These are phyloP conservation scores for Lypha dubia DNA, from an alignment of 2,888 invertebrate species.

Conservation along the genomic window DNA sequence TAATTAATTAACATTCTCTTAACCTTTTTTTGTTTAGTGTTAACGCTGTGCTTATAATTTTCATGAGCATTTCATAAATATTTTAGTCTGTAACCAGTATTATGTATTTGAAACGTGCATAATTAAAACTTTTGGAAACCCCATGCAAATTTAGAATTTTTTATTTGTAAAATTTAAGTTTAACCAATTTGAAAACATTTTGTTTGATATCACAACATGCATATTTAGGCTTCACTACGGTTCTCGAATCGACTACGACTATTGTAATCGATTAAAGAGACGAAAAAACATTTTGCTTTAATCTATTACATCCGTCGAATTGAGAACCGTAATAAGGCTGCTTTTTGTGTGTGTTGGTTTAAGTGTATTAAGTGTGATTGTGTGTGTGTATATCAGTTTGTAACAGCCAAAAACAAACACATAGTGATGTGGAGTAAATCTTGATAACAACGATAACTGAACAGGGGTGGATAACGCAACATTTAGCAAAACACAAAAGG, in stretches of 20 bases:
- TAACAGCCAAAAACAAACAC: conserved; percentile 27
- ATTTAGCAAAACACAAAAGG: conserved; percentile 41
- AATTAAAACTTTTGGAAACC: neutral
- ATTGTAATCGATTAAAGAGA: too few relatives aligned
- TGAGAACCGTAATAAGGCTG: too few relatives aligned
- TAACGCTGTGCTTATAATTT: neutral
- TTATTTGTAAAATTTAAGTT: neutral
- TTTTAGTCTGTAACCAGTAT: conserved; percentile 8
- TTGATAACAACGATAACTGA: conserved; percentile 37
- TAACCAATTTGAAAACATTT: neutral
- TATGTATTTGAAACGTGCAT: conserved; percentile 34
- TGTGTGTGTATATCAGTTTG: conserved; percentile 17
- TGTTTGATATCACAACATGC: conserved; percentile 45
- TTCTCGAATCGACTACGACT: too few relatives aligned
- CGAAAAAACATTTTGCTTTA: too few relatives aligned
- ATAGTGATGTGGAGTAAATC: conserved; percentile 39
- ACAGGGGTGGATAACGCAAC: conserved; percentile 46
- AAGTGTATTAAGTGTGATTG: conserved; percentile 21
- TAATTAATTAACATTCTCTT: neutral
- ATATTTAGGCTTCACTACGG: too few relatives aligned
- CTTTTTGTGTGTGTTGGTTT: too few relatives aligned
- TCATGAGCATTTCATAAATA: conserved; percentile 42
- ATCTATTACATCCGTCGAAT: too few relatives aligned
- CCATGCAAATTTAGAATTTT: conserved; percentile 66
- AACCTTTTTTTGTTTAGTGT: neutral